Conservation (phyloP, 2,797 vertebrate species). For the Acomys russatus region DNA sequence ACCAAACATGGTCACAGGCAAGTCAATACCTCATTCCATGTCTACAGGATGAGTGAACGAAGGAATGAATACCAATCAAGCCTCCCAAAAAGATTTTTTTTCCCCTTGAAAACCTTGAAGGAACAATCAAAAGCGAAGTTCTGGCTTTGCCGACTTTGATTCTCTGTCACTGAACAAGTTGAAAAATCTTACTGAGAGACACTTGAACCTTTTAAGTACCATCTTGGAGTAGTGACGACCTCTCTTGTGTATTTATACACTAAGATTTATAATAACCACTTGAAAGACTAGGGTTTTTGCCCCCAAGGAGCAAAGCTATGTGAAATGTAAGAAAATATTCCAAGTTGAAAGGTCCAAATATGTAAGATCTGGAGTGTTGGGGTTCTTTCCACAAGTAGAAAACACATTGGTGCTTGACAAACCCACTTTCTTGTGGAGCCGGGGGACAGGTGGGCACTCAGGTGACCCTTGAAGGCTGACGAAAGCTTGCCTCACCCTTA, state of each 20-base stretch:
- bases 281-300: slow-evolving; percentile 80
- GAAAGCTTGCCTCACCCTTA: neutral
- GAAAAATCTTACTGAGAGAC: slow-evolving; percentile 86
- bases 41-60: neutral
- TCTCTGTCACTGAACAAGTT: slow-evolving; percentile 75
- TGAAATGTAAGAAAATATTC: slow-evolving; percentile 84
- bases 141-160: slow-evolving; percentile 53
- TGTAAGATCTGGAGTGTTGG: slow-evolving; percentile 69
- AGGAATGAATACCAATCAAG: neutral
- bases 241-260: slow-evolving; percentile 88
- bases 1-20: neutral
- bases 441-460: neutral
- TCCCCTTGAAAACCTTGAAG: slow-evolving; percentile 23
- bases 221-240: slow-evolving; percentile 85
- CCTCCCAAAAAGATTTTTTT: neutral
- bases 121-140: slow-evolving; percentile 58
- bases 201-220: slow-evolving; percentile 87
- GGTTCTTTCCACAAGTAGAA: slow-evolving; percentile 75
- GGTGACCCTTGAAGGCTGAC: neutral
- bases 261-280: slow-evolving; percentile 86
- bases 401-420: neutral
- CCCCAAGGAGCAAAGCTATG: slow-evolving; percentile 79
- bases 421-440: neutral
- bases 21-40: neutral
- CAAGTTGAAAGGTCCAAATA: slow-evolving; percentile 81